A percentile compares a stretch with the other conserved stretches of the same genome.
phyloP scores from a whole-genome alignment of 2,113 vertebrate species.

The Saccopteryx leptura region DNA sequence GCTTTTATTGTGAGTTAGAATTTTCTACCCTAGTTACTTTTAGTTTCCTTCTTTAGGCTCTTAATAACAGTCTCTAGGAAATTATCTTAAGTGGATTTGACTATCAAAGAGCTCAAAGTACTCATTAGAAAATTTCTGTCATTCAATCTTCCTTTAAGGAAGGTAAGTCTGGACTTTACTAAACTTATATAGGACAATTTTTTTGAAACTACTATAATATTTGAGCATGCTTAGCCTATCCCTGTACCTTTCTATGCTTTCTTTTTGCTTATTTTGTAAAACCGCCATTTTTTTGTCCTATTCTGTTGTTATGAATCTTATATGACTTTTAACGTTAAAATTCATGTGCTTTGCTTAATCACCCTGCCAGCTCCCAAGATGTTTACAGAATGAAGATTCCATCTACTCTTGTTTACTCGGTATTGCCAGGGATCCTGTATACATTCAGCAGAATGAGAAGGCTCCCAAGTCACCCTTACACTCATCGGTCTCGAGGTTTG shows the following conservation, averaged over 20 bases:
- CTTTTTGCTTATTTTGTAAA: constrained; percentile 55
- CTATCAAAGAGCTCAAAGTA: constrained; percentile 52
- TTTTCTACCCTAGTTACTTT: constrained; percentile 71
- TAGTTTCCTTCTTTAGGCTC: constrained; percentile 44
- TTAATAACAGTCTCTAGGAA: constrained; percentile 43
- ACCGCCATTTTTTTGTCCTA: constrained; percentile 36
- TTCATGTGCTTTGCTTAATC: constrained; percentile 60
- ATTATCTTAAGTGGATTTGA: constrained; percentile 56
- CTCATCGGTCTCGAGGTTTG: constrained; percentile 26
- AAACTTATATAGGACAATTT: not conserved
- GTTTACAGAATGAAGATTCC: constrained; percentile 53
- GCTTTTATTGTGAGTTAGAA: constrained; percentile 43
- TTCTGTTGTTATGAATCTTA: constrained; percentile 58
- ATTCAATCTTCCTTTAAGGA: not conserved
- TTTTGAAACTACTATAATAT: not conserved
- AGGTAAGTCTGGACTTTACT: not conserved
- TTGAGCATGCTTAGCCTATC: not conserved
- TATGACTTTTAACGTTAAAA: constrained; percentile 67
- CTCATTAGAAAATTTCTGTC: constrained; percentile 43
- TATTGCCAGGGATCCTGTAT: constrained; percentile 22
- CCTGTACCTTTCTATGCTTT: not conserved
- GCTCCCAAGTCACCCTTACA: not conserved
- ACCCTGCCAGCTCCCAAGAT: constrained; percentile 30
- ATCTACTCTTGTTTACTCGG: constrained; percentile 62
- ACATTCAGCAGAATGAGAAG: constrained; percentile 51